Base-by-base conservation (phyloP, 2,113 vertebrate genomes). In the Tichodroma muraria region DNA sequence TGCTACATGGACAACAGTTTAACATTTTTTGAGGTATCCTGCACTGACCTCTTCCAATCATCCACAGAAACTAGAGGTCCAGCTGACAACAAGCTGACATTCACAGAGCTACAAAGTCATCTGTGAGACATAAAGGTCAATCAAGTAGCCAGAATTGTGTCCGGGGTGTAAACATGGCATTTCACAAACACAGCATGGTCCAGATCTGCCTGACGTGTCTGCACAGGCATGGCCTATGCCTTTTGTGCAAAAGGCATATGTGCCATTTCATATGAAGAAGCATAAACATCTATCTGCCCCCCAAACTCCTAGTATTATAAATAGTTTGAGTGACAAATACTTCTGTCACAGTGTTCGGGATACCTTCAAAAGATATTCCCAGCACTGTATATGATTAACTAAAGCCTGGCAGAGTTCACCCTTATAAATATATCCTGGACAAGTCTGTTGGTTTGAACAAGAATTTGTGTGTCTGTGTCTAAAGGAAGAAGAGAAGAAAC, bases 311-410 rank as follows among this genome's bases (percentile, higher is more conserved):
- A 64, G 66, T 94, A 89, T 80, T 95, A 94, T 94, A 96, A 96
- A 96, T 96, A 96, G 86, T 87, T 94, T 94, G 92, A 94, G 89
- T 94, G 95, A 92, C 94, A 96, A 96, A 96, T 91, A 85, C 73
- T 92, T 92, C 78, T 96, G 90, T 49, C 87, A 72, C 44, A 92
- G 78, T 9, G 38, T 61, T 93, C 21, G 3, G 52, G 68, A 95
- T 93, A 79, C 73, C 42, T 94, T 92, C 75, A 85, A 60, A 91
- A 96, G 89, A 92, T 93, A 94, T 80, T 54, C 81, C 45, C 61
- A 75, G 86, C 71, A 54, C 50, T 66, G 59, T 82, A 70, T 49
- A 38, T 22, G 71, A 92, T 89, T 87, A 95, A 92, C 91, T 49
- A 87, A 69, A 31, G 63, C 59, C 60, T 79, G 71, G 35, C 85